A percentile compares a stretch with the other conserved stretches of the same genome.
These are phyloP conservation scores for Ctenosaura bakeri DNA, from an alignment of 2,797 vertebrate species.

Conservation along the genomic window DNA sequence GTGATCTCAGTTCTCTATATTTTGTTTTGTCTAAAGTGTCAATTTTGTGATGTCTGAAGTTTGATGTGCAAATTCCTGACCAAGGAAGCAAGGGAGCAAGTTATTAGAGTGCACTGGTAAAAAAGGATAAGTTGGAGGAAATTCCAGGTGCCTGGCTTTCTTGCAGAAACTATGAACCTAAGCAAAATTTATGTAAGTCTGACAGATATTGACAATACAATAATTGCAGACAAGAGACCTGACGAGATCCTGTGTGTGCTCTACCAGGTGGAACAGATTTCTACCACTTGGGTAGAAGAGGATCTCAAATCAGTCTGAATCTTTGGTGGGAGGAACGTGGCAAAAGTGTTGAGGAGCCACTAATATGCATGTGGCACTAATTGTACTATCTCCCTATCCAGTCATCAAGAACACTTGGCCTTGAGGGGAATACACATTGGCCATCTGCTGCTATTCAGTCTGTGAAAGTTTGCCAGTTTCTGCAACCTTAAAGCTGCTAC, in stretches of 20 bases:
- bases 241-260: slow-evolving; percentile 38
- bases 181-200: slow-evolving; percentile 27
- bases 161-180: slow-evolving; percentile 46
- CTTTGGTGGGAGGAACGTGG: slow-evolving; percentile 1
- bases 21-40: slow-evolving; percentile 1
- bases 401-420: not conserved
- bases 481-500: slow-evolving; percentile 29
- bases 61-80: slow-evolving; percentile 10
- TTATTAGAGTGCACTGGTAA: not conserved
- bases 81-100: slow-evolving; percentile 7
- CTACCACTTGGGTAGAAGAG: slow-evolving; percentile 19
- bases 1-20: slow-evolving; percentile 44
- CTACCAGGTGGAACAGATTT: slow-evolving; percentile 24
- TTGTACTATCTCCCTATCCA: not conserved
- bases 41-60: slow-evolving; percentile 10
- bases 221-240: slow-evolving; percentile 53
- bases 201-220: slow-evolving; percentile 46
- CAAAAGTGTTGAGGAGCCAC: slow-evolving; percentile 15
- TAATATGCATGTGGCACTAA: slow-evolving; percentile 10
- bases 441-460: not conserved
- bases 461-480: slow-evolving; percentile 22
- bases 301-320: slow-evolving; percentile 27
- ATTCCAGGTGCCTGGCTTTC: slow-evolving; percentile 51
- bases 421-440: slow-evolving; percentile 4
- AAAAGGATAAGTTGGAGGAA: slow-evolving; percentile 31